Base-by-base conservation (phyloP, 2,113 vertebrate species). In the Elephas maximus region DNA sequence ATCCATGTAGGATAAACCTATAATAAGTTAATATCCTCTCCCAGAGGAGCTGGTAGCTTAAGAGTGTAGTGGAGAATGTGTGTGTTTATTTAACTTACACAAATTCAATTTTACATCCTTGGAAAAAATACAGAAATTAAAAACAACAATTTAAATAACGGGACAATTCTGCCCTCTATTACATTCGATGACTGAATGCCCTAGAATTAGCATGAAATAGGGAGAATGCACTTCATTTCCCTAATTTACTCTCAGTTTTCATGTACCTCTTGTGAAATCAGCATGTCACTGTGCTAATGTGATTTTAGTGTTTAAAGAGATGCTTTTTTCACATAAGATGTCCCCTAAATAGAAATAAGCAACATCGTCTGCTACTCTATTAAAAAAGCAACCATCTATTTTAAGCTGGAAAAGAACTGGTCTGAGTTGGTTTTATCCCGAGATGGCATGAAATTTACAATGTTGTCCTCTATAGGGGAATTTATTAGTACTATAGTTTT, bases 21-120 rank as follows among this genome's bases (percentile, higher is more conserved):
- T 20, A 71, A 71, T 15, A 77, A 77, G 24, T 10, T n/a, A 67
- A 44, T 63, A 37, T 45, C 62, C 71, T 20, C 63, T 90, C 65
- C 26, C 44, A 45, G 53, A 80, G 23, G 24, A 6, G 5, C 44
- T 30, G n/a, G 30, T 20, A 88, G 33, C 8, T 20, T 65, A 51
- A 79, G 7, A 45, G 26, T 63, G 10, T 15, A n/a, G 28, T 45
- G 28, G 48, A 41, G 33, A 81, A 93, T 30, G 33, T 5, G 37
- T 5, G 48, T 65, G 60, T 83, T 86, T 11, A 90, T 33, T 73
- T 44, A 62, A 76, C 45, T 93, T 81, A 7, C 24, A 62, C 18
- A 53, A 80, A 63, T 95, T 90, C 37, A 23, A 77, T 81, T 65
- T 63, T 33, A 84, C 45, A 11, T 63, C 18, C 84, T 90, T 91